Percentiles rank a stretch among this genome's conserved stretches.
phyloP scores from a whole-genome alignment of 2,888 invertebrate genomes.

The Malthinus flaveolus region DNA sequence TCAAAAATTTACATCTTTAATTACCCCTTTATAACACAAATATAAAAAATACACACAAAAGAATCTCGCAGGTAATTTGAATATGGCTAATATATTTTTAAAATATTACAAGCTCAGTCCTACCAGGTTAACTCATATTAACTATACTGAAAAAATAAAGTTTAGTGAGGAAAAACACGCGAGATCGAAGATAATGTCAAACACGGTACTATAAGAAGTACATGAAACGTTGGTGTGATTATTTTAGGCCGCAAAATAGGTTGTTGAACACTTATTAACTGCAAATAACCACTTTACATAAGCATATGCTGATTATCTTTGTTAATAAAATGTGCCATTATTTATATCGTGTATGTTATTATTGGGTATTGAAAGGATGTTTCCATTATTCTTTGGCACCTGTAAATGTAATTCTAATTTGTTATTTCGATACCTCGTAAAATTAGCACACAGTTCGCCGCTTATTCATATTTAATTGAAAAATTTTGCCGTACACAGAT shows the following conservation, averaged over 20 bases:
- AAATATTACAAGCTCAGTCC: not conserved
- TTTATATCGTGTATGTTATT: not conserved
- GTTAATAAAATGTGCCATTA: constrained; percentile 22
- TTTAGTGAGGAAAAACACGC: constrained; percentile 27
- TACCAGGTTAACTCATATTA: constrained; percentile 14
- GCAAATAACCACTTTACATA: constrained; percentile 25
- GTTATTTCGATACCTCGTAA: no score
- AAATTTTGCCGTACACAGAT: no score
- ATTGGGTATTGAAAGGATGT: no score
- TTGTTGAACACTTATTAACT: constrained; percentile 20
- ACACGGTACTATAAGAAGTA: constrained; percentile 24
- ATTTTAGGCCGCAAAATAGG: constrained; percentile 24
- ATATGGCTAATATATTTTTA: not conserved
- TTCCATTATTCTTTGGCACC: no score
- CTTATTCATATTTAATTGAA: no score
- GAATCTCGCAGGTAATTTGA: constrained; percentile 13
- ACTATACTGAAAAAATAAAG: constrained; percentile 22
- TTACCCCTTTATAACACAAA: constrained; percentile 22
- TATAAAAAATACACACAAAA: constrained; percentile 14
- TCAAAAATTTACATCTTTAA: constrained; percentile 19
- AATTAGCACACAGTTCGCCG: no score
- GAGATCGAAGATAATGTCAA: constrained; percentile 27
- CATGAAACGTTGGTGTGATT: constrained; percentile 25
- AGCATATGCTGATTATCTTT: constrained; percentile 23
- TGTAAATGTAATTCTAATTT: no score